These are phyloP conservation scores for Cynopterus sphinx DNA, from an alignment of 2,797 vertebrate species.

Conservation along the genomic window DNA sequence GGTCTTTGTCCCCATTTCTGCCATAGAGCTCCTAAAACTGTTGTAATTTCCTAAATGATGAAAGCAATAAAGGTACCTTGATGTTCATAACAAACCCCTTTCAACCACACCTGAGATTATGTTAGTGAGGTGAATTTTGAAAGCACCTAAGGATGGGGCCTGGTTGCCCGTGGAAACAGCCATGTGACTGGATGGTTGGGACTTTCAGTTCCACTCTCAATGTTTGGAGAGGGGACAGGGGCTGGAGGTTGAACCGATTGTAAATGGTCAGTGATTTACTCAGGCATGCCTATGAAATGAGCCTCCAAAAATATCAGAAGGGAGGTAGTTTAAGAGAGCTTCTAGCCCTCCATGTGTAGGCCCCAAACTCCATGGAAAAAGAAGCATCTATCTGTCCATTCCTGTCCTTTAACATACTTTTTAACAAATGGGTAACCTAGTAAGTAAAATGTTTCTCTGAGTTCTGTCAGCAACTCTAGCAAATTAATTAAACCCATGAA, in stretches of 20 bases:
- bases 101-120: not conserved
- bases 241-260: not conserved
- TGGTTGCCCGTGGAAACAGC: not conserved
- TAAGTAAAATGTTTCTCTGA: not conserved
- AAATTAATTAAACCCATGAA: not conserved
- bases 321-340: not conserved
- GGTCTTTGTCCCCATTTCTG: not conserved
- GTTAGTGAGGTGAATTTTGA: not conserved
- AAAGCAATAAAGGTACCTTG: not conserved
- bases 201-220: not conserved
- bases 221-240: not conserved
- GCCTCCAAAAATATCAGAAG: not conserved
- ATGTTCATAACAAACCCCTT: not conserved
- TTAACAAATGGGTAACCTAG: not conserved
- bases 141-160: not conserved
- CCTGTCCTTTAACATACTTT: not conserved
- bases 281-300: not conserved
- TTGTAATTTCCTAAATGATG: not conserved
- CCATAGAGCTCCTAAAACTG: not conserved
- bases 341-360: not conserved
- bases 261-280: not conserved
- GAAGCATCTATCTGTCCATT: not conserved
- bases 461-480: not conserved
- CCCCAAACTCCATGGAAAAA: not conserved
- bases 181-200: not conserved